A percentile compares a stretch with the other conserved stretches of the same genome.
Evolutionary conservation across 2,113 vertebrate species (phyloP).

Genomic region (Varanus salvator): DNA sequence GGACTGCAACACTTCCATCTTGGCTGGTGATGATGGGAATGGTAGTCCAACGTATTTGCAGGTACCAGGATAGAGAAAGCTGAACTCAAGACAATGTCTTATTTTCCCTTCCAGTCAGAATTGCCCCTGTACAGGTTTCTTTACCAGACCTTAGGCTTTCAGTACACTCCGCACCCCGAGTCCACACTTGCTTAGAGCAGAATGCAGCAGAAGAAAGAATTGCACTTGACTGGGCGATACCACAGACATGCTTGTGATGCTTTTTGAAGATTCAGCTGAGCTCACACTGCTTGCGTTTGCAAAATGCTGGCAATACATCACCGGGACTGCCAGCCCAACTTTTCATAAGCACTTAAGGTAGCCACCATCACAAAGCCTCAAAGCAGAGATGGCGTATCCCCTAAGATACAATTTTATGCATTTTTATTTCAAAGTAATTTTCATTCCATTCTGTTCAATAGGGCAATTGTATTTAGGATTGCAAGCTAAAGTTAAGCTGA

Average conservation of each 20-base stretch:
- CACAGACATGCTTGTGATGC: neutral
- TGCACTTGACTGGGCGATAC: neutral
- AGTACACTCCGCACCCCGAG: neutral
- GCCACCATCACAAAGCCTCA: neutral
- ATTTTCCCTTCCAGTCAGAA: neutral
- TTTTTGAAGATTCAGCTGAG: constrained; percentile 1
- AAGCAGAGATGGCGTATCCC: neutral
- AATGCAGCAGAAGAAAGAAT: neutral
- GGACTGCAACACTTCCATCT: neutral
- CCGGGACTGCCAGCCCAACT: neutral
- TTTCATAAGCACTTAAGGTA: constrained; percentile 21
- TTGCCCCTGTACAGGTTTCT: neutral
- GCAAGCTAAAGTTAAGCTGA: neutral
- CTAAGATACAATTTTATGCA: neutral
- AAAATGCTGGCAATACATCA: constrained; percentile 18
- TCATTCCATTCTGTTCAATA: neutral
- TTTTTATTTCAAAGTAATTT: neutral
- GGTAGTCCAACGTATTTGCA: too few species aligned
- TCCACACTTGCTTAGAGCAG: neutral
- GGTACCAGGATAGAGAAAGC: neutral
- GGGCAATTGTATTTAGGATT: neutral
- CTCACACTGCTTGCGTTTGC: neutral
- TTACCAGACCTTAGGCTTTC: neutral
- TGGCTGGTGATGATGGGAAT: too few species aligned
- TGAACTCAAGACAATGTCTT: neutral